Evolutionary conservation across 2,797 vertebrate species (phyloP).

Genomic region (Sebastes cheni): DNA sequence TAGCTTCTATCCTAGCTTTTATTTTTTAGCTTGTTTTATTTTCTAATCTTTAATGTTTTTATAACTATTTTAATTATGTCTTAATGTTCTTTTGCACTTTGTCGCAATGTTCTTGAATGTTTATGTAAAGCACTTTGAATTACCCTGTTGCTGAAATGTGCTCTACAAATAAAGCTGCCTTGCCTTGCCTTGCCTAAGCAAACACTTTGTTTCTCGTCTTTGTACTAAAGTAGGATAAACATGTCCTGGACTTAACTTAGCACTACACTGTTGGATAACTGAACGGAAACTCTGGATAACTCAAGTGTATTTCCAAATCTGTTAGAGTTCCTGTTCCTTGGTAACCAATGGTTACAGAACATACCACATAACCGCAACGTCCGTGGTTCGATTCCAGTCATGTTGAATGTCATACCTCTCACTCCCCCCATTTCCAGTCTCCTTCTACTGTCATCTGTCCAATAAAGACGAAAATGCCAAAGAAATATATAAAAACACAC

Average conservation of each 20-base stretch:
- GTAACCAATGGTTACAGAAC: neutral
- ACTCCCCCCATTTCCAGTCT: neutral
- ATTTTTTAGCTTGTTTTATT: too few species aligned
- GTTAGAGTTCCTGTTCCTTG: neutral
- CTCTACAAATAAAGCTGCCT: too few species aligned
- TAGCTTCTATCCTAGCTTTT: too few species aligned
- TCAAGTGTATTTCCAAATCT: neutral
- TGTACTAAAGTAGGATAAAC: neutral
- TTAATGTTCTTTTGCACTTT: too few species aligned
- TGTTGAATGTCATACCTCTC: neutral
- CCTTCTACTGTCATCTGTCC: neutral
- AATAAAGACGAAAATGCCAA: neutral
- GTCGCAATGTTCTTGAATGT: too few species aligned
- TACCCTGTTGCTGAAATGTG: too few species aligned
- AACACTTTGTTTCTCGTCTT: neutral
- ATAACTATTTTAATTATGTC: too few species aligned
- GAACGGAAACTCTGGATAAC: neutral
- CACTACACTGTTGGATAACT: neutral
- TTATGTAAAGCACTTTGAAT: too few species aligned
- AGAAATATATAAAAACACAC: neutral
- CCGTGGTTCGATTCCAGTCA: neutral
- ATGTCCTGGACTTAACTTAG: neutral
- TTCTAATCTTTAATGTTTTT: too few species aligned
- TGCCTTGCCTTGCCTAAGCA: neutral
- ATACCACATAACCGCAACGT: neutral